Base-by-base conservation (phyloP, 2,797 vertebrate genomes). In the Acipenser ruthenus region DNA sequence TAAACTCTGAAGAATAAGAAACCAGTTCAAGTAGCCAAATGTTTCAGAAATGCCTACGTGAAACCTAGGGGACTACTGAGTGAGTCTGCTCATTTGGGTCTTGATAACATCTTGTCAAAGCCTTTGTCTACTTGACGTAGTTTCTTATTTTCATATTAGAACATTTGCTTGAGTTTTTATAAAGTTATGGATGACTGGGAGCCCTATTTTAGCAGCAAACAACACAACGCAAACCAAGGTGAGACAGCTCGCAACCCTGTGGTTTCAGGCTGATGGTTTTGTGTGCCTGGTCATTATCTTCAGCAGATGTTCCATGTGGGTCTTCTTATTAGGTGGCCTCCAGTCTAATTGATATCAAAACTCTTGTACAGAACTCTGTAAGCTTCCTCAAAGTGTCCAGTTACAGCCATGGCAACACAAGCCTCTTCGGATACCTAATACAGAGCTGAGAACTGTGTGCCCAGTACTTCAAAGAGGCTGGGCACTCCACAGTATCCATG, bases 291-390 rank as follows among this genome's bases (percentile, higher is more conserved):
- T 83, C 77, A 83, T 84, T 82, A 83, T 82, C 80, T 79, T 18
- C 60, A 80, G 80, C 84, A 87, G 83, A 86, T 88, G 83, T 87
- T 84, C 77, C 9, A 12, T 63, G 62, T 47, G 68, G 70, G 61
- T 75, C 13, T 23, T 67, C 1, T 69, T 83, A 82, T 88, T 82
- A 81, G 76, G 77, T 88, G 70, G 71, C 80, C 67, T 75, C 75
- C 82, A 82, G n/a, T n/a, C n/a, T 83, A 88, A 87, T 84, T 82
- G 79, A 89, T 87, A 89, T 88, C 79, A 87, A 88, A 86, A 85
- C 82, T 82, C 49, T 59, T 72, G 73, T 66, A 50, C 75, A 78
- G 80, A 60, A 71, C 7, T 68, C 59, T n/a, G n/a, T 85, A 86
- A 89, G n/a, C n/a, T 79, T 62, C 66, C 69, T 65, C 69, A 65